These are phyloP conservation scores for Melanerpes formicivorus DNA, from an alignment of 2,113 vertebrate genomes.

Conservation along the genomic window DNA sequence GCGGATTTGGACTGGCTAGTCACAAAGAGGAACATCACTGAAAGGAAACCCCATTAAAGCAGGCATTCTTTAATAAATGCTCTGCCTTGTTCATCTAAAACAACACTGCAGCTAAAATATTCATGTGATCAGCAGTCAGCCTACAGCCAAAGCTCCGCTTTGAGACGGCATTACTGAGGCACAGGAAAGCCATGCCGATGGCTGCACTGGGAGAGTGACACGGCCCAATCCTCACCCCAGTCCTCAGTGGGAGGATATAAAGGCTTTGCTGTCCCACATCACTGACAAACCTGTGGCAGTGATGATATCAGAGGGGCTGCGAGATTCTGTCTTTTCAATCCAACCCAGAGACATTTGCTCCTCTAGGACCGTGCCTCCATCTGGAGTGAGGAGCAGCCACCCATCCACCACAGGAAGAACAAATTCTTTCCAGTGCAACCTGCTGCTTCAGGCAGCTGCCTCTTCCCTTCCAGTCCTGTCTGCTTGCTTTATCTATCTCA, in stretches of 20 bases:
- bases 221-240: background rate
- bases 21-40: background rate
- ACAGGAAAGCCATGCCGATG: fast-evolving
- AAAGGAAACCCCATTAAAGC: background rate
- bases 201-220: background rate
- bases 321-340: background rate
- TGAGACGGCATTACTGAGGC: fast-evolving
- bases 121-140: background rate
- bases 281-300: background rate
- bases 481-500: fast-evolving
- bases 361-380: fast-evolving
- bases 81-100: background rate
- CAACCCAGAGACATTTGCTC: fast-evolving
- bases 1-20: background rate
- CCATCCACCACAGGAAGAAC: fast-evolving
- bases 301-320: fast-evolving
- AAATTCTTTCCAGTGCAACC: background rate
- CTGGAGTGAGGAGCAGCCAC: background rate
- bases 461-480: fast-evolving
- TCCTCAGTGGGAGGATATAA: fast-evolving
- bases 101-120: background rate
- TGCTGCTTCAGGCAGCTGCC: background rate
- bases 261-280: background rate
- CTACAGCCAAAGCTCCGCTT: background rate
- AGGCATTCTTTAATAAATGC: background rate